Base-by-base conservation (phyloP, 2,113 vertebrate species). In the Anolis carolinensis region DNA sequence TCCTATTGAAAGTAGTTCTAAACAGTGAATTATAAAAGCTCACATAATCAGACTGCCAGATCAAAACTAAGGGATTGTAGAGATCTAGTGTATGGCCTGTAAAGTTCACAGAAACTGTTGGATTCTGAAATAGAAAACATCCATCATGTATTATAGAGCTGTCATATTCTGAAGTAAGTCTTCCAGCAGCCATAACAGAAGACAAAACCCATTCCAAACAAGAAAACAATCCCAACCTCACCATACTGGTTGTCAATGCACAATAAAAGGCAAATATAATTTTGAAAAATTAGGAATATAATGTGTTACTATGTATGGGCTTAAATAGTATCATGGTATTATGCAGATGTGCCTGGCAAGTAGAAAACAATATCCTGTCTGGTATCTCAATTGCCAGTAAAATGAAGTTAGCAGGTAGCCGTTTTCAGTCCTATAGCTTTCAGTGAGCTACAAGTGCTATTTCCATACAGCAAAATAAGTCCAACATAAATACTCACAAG, bases 101-200 rank as follows among this genome's bases (percentile, higher is more conserved):
- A 48, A 86, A 80, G 59, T 81, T 81, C 21, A 81, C 70, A 65
- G 68, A 50, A 65, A 70, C 52, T 52, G 70, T 50, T 86, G 39
- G 70, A 86, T 81, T 74, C 78, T 74, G 70, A 86, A 81, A 86
- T 73, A 74, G 80, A 39, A 80, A 81, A 65, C 70, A 74, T 86
- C 70, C n/a, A 65, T 81, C 74, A 81, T 65, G 59, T 65, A 65
- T n/a, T 50, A 50, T 6, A 81, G 36, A 81, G 67, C 30, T 74
- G 70, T 52, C 85, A 74, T 65, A 7, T 74, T 81, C 44, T 81
- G 74, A 86, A 86, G 71, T 72, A 85, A 63, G 55, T 63, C 67
- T 73, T 73, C 52, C 34, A 80, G 55, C 68, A 63, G n/a, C 70
- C n/a, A 9, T 72, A 65, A 73, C 68, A 5, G 79, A 39, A 80